Percentiles rank a stretch among this genome's conserved stretches.
Evolutionary conservation across 2,113 vertebrate genomes (phyloP).

Genomic region (Capreolus pygargus): DNA sequence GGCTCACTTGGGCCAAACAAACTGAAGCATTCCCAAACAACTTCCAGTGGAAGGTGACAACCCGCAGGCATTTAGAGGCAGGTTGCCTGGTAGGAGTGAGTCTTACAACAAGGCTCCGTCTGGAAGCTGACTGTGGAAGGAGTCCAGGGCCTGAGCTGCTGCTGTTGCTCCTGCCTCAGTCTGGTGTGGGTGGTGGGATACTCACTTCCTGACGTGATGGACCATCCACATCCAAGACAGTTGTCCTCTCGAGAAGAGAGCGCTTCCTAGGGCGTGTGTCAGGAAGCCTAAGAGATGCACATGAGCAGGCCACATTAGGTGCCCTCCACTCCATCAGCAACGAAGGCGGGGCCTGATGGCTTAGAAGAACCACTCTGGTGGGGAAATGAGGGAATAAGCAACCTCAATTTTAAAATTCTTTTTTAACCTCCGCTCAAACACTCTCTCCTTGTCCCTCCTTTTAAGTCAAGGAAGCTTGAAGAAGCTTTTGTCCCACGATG

Average conservation of each 20-base stretch:
- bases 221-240: not conserved
- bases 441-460: not conserved
- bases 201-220: not conserved
- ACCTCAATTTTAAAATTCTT: not conserved
- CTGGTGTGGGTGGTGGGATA: not conserved
- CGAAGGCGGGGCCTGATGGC: not conserved
- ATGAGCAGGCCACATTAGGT: not conserved
- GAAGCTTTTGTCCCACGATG: not conserved
- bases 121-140: not conserved
- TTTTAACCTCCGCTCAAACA: not conserved
- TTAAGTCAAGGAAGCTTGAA: constrained; percentile 15
- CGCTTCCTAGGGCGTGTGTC: fast-evolving
- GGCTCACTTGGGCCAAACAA: not conserved
- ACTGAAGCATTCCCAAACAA: not conserved
- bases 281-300: not conserved
- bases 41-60: not conserved
- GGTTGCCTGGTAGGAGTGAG: not conserved
- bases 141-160: not conserved
- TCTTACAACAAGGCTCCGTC: not conserved
- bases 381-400: not conserved
- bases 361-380: not conserved
- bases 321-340: not conserved
- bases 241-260: not conserved
- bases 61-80: not conserved
- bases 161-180: not conserved